Conservation (phyloP, 2,113 vertebrate genomes). For the Chinchilla lanigera region DNA sequence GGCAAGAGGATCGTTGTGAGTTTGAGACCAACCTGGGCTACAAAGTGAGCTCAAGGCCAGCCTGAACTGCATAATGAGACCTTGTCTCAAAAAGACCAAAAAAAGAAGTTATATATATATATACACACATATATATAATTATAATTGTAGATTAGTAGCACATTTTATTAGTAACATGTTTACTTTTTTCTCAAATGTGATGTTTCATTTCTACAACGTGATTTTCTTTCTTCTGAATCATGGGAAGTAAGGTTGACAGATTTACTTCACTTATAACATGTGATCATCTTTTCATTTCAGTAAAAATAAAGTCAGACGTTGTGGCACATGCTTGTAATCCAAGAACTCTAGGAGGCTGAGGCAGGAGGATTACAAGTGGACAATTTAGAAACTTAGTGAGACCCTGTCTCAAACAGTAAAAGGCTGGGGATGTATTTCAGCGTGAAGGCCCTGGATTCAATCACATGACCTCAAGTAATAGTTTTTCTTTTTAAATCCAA, state of each 20-base stretch:
- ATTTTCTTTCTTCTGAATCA: background rate
- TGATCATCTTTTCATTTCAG: background rate
- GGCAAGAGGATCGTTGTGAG: background rate
- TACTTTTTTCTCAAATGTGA: background rate
- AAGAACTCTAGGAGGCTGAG: background rate
- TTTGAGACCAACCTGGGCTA: too few relatives aligned
- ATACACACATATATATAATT: too few relatives aligned
- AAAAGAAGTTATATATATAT: too few relatives aligned
- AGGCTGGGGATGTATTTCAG: background rate
- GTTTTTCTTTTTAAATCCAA: background rate
- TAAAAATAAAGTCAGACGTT: background rate
- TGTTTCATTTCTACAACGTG: background rate
- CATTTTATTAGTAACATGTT: background rate
- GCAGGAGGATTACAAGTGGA: background rate
- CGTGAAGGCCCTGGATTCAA: background rate
- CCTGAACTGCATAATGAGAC: too few relatives aligned
- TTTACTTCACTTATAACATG: background rate
- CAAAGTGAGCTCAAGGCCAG: too few relatives aligned
- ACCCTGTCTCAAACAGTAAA: background rate
- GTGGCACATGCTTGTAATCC: background rate
- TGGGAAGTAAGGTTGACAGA: background rate
- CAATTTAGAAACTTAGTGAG: background rate
- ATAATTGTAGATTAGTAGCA: background rate
- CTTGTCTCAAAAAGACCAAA: background rate
- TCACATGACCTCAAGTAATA: background rate